A percentile compares a stretch with the other conserved stretches of the same genome.
Evolutionary conservation across 2,888 invertebrate genomes (phyloP).

Genomic region (Koerneria pararmatus): DNA sequence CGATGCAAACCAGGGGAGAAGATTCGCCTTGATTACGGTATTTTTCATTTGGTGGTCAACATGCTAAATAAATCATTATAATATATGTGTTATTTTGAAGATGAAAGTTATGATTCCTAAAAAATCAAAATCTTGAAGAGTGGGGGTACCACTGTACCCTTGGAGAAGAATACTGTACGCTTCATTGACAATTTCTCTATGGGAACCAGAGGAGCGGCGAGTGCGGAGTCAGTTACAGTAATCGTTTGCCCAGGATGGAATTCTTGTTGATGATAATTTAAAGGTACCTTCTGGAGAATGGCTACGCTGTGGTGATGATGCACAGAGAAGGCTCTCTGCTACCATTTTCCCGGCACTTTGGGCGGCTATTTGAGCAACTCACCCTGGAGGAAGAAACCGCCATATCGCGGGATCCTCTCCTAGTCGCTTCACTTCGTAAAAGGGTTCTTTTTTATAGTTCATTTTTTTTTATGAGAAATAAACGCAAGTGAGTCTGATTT

Average conservation of each 20-base stretch:
- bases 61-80: background rate
- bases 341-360: conserved; percentile 83
- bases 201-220: conserved; percentile 87
- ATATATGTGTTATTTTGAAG: background rate
- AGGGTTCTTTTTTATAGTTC: background rate
- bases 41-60: too few relatives aligned
- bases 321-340: conserved; percentile 82
- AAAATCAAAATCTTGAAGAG: conserved; percentile 67
- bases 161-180: conserved; percentile 93
- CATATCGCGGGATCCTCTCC: conserved; percentile 6
- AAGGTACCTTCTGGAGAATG: conserved; percentile 75
- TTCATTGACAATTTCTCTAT: conserved; percentile 98
- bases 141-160: conserved; percentile 91
- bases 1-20: too few relatives aligned
- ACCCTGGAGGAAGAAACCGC: conserved; percentile 30
- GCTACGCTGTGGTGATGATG: conserved; percentile 89
- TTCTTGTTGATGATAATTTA: too few relatives aligned
- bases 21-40: conserved; percentile 41
- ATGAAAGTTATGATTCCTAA: background rate
- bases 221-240: conserved; percentile 76
- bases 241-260: too few relatives aligned
- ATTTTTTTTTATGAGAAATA: background rate
- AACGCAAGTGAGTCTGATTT: background rate
- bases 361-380: conserved; percentile 40
- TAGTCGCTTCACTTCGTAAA: conserved; percentile 5